These are phyloP conservation scores for Acanthornis magna DNA, from an alignment of 2,797 vertebrate genomes.

Conservation along the genomic window DNA sequence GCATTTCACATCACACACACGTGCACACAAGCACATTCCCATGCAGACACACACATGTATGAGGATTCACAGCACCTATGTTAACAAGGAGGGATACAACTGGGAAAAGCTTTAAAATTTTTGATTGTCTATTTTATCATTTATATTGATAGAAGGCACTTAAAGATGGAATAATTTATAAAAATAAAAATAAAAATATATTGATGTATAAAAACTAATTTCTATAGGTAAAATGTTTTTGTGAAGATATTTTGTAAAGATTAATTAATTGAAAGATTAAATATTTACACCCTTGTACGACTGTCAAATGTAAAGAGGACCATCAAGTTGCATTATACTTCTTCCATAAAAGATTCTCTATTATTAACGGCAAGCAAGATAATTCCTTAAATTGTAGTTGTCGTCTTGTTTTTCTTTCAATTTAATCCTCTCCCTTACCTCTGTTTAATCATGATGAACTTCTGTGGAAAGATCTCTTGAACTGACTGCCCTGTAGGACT, in stretches of 20 bases:
- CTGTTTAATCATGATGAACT: slow-evolving; percentile 48
- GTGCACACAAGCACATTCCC: slow-evolving; percentile 10
- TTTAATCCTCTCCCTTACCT: slow-evolving; percentile 34
- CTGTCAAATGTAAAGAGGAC: slow-evolving; percentile 73
- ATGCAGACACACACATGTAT: not conserved
- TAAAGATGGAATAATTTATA: slow-evolving; percentile 88
- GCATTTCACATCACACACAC: slow-evolving; percentile 37
- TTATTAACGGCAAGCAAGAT: slow-evolving; percentile 42
- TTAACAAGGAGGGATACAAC: slow-evolving; percentile 70
- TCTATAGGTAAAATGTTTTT: slow-evolving; percentile 86
- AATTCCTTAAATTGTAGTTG: slow-evolving; percentile 55
- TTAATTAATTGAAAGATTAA: slow-evolving; percentile 76
- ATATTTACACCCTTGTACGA: slow-evolving; percentile 71
- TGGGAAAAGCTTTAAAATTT: slow-evolving; percentile 76
- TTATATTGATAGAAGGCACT: slow-evolving; percentile 86
- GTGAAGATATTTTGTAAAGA: slow-evolving; percentile 82
- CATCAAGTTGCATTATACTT: slow-evolving; percentile 72
- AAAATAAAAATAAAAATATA: slow-evolving; percentile 84
- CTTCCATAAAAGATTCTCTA: slow-evolving; percentile 52
- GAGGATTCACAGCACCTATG: slow-evolving; percentile 68
- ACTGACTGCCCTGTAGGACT: slow-evolving; percentile 52
- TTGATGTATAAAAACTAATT: slow-evolving; percentile 86
- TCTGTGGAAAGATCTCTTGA: slow-evolving; percentile 56
- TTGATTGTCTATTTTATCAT: slow-evolving; percentile 88
- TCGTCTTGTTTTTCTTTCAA: slow-evolving; percentile 12